These are phyloP conservation scores for Brachionus koreanus DNA, from an alignment of 1,140 invertebrate species.

Conservation along the genomic window DNA sequence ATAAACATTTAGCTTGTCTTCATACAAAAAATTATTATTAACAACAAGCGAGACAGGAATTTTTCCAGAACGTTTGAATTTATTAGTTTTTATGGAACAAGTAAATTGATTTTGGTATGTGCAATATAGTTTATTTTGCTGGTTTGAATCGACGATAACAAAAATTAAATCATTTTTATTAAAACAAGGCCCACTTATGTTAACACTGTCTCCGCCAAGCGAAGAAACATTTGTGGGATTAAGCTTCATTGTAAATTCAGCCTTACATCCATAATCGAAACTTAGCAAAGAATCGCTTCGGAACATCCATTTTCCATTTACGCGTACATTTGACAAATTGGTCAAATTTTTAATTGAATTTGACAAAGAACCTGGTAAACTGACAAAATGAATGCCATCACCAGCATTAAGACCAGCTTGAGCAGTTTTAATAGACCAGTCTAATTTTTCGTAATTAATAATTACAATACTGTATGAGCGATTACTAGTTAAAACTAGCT, in stretches of 20 bases:
- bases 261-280: background rate
- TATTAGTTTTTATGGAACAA: background rate
- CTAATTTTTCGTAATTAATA: slow-evolving; percentile 41
- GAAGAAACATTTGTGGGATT: background rate
- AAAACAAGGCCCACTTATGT: background rate
- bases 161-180: background rate
- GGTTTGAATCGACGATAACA: background rate
- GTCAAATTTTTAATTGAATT: background rate
- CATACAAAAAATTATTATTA: background rate
- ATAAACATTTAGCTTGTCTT: background rate
- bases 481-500: slow-evolving; percentile 8
- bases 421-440: background rate
- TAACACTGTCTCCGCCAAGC: background rate
- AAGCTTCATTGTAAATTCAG: background rate
- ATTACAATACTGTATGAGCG: background rate
- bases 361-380: background rate
- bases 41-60: background rate
- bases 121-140: background rate
- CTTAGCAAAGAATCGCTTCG: background rate
- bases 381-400: background rate
- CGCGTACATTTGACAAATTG: background rate
- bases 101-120: background rate
- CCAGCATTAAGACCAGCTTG: background rate
- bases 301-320: slow-evolving; percentile 17
- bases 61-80: background rate